Evolutionary conservation across 2,888 invertebrate genomes (phyloP).

Genomic region (Drosophila nigritarsus): DNA sequence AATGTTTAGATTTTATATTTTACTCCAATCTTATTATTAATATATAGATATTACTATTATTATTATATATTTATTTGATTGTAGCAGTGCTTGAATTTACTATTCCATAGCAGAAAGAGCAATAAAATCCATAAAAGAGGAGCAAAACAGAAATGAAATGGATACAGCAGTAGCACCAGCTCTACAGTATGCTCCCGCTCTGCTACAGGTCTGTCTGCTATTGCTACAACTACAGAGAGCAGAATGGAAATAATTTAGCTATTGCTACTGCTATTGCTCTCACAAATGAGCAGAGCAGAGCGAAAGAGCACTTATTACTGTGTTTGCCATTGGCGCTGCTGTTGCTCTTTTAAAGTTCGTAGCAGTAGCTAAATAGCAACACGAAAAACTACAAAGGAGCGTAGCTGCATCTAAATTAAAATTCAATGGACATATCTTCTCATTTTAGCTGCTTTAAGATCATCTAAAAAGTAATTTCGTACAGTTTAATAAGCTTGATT

Average conservation of each 20-base stretch:
- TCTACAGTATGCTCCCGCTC: background rate
- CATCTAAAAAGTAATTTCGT: background rate
- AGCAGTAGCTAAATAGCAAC: background rate
- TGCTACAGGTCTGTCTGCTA: background rate
- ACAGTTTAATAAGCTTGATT: background rate
- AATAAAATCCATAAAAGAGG: background rate
- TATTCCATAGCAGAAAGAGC: background rate
- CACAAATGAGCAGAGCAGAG: background rate
- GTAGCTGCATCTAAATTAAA: background rate
- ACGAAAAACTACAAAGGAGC: background rate
- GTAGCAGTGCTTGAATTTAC: too few species aligned
- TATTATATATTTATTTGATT: background rate
- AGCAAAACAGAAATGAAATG: background rate
- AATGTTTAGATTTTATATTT: background rate
- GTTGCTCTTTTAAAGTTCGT: background rate
- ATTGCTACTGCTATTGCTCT: background rate
- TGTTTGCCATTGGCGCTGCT: background rate
- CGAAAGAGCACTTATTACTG: background rate
- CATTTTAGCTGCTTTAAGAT: too few species aligned
- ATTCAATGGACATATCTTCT: background rate
- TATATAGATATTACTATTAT: background rate
- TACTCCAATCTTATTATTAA: background rate
- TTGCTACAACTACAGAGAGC: background rate
- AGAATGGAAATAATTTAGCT: background rate
- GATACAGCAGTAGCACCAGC: background rate